Base-by-base conservation (phyloP, 1,140 invertebrate genomes). In the Cydia pomonella region DNA sequence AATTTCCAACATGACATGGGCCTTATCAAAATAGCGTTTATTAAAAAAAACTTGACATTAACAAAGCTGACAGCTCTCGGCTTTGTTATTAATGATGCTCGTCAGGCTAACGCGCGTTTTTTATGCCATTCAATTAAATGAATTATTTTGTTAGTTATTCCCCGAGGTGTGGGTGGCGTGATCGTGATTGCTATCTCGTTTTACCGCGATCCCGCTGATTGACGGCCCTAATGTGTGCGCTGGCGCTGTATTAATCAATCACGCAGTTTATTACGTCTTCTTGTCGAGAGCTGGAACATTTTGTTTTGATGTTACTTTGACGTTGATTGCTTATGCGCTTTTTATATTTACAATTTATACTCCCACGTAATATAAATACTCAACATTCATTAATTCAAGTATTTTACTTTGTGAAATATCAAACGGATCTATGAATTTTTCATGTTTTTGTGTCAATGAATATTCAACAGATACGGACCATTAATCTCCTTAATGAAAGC, bases 1-100 rank as follows among this genome's bases (percentile, higher is more conserved):
- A 93, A 92, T 93, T 93, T 91, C 87, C 86, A 83, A 93, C 92
- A 93, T 92, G 93, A 93, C 93, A 91, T 93, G 92, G 87, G 92
- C 88, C 92, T 93, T 93, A 93, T 93, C 93, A 93, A 93, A 93
- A 93, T 93, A 93, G 89, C 91, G 91, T 93, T 93, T 93, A 91
- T 92, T 87, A 89, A 89, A 92, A 86, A 92, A 92, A 89, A 84
- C 84, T 86, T 84, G 82, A 84, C 85, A 87, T 91, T 87, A 91
- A 86, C 86, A 82, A 84, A 83, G 86, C 85, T 91, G 90, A 91
- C 91, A 92, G 89, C 90, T 90, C 88, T 88, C 86, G 89, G 88
- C 84, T 91, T 84, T 82, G 86, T 89, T 90, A 92, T 92, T 92
- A 92, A 92, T 89, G 90, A 90, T 77, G 79, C 74, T 81, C 77